Evolutionary conservation across 2,797 vertebrate genomes (phyloP).

Genomic region (Tauraco hartlaubi): DNA sequence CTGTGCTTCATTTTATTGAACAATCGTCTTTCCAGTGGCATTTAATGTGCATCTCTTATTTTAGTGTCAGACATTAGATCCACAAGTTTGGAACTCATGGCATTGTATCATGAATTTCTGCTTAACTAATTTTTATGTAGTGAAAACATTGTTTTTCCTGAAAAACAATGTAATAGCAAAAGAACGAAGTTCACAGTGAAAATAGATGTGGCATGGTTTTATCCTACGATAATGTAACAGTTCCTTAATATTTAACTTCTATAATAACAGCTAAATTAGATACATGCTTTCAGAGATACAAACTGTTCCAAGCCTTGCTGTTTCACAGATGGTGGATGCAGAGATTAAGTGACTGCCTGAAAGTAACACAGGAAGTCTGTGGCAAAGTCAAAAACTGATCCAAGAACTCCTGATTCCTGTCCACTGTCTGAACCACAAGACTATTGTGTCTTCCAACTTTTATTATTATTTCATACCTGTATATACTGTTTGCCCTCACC

Average conservation of each 20-base stretch:
- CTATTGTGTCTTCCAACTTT: background rate
- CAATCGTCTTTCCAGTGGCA: background rate
- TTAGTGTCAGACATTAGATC: background rate
- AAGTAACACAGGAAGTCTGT: constrained; percentile 3
- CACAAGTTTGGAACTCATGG: background rate
- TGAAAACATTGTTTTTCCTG: background rate
- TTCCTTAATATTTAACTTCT: constrained; percentile 33
- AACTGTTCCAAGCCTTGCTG: background rate
- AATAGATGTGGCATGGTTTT: background rate
- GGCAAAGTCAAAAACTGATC: constrained; percentile 4
- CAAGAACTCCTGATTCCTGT: background rate
- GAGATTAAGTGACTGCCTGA: background rate
- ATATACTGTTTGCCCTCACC: background rate
- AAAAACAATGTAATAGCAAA: background rate
- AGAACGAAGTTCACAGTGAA: constrained; percentile 10
- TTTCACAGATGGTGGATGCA: background rate
- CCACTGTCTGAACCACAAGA: background rate
- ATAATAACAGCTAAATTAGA: constrained; percentile 13
- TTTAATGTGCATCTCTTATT: background rate
- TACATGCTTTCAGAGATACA: background rate
- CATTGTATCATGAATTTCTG: accelerated
- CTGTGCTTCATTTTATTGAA: background rate
- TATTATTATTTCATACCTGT: background rate
- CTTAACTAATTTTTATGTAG: background rate
- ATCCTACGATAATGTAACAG: background rate